These are phyloP conservation scores for Lepidocyrtoides sp. DNA, from an alignment of 2,888 invertebrate genomes.

Conservation along the genomic window DNA sequence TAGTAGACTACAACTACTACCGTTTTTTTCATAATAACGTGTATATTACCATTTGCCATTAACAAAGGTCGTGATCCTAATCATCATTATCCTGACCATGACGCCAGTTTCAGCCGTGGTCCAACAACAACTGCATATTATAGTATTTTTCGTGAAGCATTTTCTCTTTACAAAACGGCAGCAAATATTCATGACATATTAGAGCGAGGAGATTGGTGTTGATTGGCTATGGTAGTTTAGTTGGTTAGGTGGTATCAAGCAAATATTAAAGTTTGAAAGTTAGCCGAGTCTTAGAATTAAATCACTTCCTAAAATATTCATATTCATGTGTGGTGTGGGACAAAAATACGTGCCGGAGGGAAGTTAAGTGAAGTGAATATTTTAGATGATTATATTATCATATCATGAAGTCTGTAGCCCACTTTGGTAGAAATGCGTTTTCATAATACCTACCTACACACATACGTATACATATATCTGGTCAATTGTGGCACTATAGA, in stretches of 20 bases:
- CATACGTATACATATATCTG: not conserved
- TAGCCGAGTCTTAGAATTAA: slow-evolving; percentile 11
- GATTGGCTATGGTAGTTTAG: too few relatives aligned
- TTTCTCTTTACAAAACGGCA: too few relatives aligned
- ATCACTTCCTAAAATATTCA: slow-evolving; percentile 49
- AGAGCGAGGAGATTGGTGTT: too few relatives aligned
- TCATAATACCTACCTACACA: too few relatives aligned
- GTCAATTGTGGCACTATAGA: not conserved
- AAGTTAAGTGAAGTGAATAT: slow-evolving; percentile 28
- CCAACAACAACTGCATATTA: not conserved
- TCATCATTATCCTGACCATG: not conserved
- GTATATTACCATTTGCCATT: slow-evolving; percentile 40
- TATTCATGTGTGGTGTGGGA: slow-evolving; percentile 35
- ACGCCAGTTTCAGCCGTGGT: slow-evolving; percentile 14
- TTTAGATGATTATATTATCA: too few relatives aligned
- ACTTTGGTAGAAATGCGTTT: not conserved
- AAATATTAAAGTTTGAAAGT: slow-evolving; percentile 1
- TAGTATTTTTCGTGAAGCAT: not conserved
- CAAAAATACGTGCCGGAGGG: slow-evolving; percentile 51
- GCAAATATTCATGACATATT: too few relatives aligned
- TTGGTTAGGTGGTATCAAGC: not conserved
- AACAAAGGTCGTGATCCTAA: slow-evolving; percentile 47
- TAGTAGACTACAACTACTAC: not conserved
- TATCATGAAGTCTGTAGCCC: slow-evolving; percentile 37
- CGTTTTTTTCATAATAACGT: slow-evolving; percentile 8